Conservation (phyloP, 2,113 vertebrate species). For the Lota lota region DNA sequence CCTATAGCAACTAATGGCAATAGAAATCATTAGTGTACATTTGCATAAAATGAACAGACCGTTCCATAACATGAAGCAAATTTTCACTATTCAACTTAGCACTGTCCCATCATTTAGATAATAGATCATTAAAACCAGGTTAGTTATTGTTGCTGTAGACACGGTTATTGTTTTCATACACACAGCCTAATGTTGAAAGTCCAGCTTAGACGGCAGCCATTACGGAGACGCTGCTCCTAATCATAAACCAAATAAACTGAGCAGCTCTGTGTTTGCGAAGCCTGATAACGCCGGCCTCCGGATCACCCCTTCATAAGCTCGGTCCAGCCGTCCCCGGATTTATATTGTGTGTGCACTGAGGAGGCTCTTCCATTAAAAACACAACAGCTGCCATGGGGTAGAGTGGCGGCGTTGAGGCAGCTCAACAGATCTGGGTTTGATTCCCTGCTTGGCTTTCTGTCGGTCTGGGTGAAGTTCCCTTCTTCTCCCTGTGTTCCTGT, state of each 20-base stretch:
- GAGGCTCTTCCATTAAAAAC: no score
- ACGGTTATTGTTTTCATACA: constrained; percentile 7
- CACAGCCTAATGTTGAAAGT: constrained; percentile 41
- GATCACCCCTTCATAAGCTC: background rate
- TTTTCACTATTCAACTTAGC: no score
- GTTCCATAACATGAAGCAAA: no score
- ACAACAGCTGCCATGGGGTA: no score
- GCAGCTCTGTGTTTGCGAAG: background rate
- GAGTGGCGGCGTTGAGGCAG: background rate
- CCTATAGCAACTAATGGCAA: no score
- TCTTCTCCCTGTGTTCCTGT: no score
- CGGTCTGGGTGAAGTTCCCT: background rate
- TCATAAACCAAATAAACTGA: constrained; percentile 43
- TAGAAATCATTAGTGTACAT: no score
- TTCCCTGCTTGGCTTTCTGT: constrained; percentile 12
- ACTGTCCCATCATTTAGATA: no score
- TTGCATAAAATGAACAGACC: no score
- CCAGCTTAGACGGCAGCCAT: constrained; percentile 15
- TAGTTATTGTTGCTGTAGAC: background rate
- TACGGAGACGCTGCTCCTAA: constrained; percentile 22
- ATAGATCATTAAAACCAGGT: background rate
- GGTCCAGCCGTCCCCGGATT: no score
- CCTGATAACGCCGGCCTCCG: background rate
- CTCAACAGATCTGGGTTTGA: background rate
- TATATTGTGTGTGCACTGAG: no score